Base-by-base conservation (phyloP, 2,888 invertebrate genomes). In the Drosophila longiperda region DNA sequence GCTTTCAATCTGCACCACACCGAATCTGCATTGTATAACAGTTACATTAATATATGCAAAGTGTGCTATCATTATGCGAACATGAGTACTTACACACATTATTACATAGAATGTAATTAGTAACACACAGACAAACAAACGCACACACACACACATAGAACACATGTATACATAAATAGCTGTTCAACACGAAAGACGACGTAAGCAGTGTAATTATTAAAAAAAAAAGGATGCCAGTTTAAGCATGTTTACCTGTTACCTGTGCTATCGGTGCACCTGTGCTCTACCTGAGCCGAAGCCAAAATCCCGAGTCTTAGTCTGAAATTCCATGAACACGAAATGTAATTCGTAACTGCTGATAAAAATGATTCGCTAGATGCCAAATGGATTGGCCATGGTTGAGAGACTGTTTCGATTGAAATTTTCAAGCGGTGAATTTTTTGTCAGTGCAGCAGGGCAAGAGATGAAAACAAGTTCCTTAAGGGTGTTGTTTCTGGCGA, bases 381-480 rank as follows among this genome's bases (percentile, higher is more conserved):
- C 29, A 52, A 23, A 29, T 34, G 65, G 63, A 69, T 75, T 75
- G 50, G 70, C 58, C 26, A 74, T 67, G 74, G 67, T 50, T 60
- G 63, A 38, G 40, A 8, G 15, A 45, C 32, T 40, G 55, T 38
- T 76, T 64, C 63, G 33, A 70, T 64, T 72, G 66, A 53, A 63
- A 68, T 69, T 73, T 73, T 63, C 26, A 20, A 52, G 64, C 69
- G 23, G 67, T 17, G 15, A 68, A 82, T 73, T 85, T 85, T 86
- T 60, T 88, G 73, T 73, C 89, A 86, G 90, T 86, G 86, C 77
- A 87, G 89, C 75, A 87, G 53, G 48, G 54, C 65, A 62, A 34
- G 73, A 73, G 71, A 83, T 71, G 83, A 81, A 89, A 85, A 87
- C 84, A 77, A 85, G 90, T 87, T 87, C 78, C 64, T 83, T 88